Evolutionary conservation across 2,113 vertebrate genomes (phyloP), one percentile per base, ranked within the genome.

Genomic region (Leuciscus idus): DNA sequence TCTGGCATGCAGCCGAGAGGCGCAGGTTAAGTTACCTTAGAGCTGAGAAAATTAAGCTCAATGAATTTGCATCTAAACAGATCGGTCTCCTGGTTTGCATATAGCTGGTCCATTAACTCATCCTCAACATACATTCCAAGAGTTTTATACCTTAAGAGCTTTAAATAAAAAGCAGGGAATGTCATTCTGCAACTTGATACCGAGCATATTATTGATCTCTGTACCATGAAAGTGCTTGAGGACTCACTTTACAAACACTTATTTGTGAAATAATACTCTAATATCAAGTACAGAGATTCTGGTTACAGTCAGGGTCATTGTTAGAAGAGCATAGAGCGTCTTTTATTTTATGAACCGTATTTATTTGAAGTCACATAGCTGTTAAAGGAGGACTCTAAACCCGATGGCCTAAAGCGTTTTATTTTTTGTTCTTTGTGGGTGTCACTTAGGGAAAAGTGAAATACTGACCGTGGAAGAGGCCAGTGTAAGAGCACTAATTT

Each of bases 391-490:
- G 68, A 59, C 50, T 72, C 12, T 72, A 73, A 73, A 57, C 81
- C 68, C 81, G 57, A 26, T 73, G 33, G 68, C 81, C 68, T 59
- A 39, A 36, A 83, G 64, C 4, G 1, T 83, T 50, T 81, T 75
- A 15, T 81, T n/a, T 84, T 77, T 61, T 61, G 8, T 48, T 73
- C 75, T 78, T 78, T 72, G 72, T 62, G 66, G 61, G 68, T 88
- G 83, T 88, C 59, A 88, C 77, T 81, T 55, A 80, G 70, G 77
- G 50, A 48, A 72, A 57, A 62, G 55, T 85, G 87, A 88, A 85
- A 85, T 85, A 88, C 87, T 81, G 87, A 88, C 87, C 87, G 87
- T 88, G 87, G 78, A 81, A 80, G 79, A 81, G 68, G 78, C 83
- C 68, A 75, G 79, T n/a, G 70, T 39, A 80, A 76, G 83, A 46